Percentiles rank a stretch among this genome's conserved stretches.
Evolutionary conservation across 2,797 vertebrate species (phyloP).

Genomic region (Buceros bicornis): DNA sequence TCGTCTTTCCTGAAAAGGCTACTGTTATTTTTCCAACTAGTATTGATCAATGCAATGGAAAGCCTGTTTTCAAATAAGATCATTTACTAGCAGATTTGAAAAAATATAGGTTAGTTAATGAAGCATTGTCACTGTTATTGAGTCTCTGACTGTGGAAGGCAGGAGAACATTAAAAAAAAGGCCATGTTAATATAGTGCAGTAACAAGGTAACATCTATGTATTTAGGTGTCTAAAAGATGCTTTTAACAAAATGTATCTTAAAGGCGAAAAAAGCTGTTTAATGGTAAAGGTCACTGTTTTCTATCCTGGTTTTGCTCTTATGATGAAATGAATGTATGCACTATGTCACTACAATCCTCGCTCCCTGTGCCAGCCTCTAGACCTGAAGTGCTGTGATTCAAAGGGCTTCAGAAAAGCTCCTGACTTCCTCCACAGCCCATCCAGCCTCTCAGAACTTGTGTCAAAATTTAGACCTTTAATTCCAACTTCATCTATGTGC

Average conservation of each 20-base stretch:
- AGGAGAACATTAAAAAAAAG: not conserved
- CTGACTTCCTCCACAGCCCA: not conserved
- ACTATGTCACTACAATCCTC: not conserved
- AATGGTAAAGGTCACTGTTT: not conserved
- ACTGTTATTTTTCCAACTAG: not conserved
- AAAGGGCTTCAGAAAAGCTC: not conserved
- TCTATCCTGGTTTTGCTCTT: not conserved
- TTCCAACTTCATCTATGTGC: not conserved
- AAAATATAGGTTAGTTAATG: not conserved
- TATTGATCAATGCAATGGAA: not conserved
- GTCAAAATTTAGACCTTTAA: not conserved
- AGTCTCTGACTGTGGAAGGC: not conserved
- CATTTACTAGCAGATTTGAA: not conserved
- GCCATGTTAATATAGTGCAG: not conserved
- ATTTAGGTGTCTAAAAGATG: not conserved
- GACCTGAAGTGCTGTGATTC: not conserved
- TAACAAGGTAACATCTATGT: not conserved
- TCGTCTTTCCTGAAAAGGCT: not conserved
- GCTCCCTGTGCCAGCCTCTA: not conserved
- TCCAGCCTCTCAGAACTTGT: not conserved
- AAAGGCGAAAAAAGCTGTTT: not conserved
- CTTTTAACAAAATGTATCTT: not conserved
- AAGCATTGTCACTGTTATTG: not conserved
- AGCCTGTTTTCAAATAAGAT: not conserved
- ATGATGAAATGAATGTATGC: fast-evolving